Conservation (phyloP, 1,140 invertebrate genomes). For the Drosophila paulistorum region DNA sequence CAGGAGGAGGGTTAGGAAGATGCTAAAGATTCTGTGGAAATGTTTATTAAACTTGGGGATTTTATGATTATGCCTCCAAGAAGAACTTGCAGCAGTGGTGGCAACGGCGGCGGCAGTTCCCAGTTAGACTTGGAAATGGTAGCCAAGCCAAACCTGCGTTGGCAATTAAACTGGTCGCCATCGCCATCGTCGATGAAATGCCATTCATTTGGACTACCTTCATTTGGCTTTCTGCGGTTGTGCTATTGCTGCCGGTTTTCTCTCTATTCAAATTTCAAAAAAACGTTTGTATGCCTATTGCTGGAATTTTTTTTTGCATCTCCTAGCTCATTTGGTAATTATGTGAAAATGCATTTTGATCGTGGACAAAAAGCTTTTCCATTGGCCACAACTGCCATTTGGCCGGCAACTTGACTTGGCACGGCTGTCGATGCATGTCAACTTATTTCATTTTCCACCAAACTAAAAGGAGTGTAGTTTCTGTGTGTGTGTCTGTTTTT, state of each 20-base stretch:
- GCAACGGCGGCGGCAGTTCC: conserved; percentile 30
- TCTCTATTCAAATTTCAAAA: conserved; percentile 72
- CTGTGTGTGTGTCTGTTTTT: conserved; percentile 30
- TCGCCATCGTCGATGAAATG: conserved; percentile 59
- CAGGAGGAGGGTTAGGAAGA: conserved; percentile 33
- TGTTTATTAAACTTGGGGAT: conserved; percentile 79
- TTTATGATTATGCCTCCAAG: conserved; percentile 78
- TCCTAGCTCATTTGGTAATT: conserved; percentile 75
- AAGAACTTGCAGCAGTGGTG: conserved; percentile 30
- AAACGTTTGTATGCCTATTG: conserved; percentile 3
- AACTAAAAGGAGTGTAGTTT: conserved; percentile 50
- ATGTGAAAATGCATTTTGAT: conserved; percentile 78
- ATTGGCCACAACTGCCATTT: conserved; percentile 45
- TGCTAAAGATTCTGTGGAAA: conserved; percentile 80
- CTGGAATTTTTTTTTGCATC: conserved; percentile 54
- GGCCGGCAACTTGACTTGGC: conserved; percentile 21
- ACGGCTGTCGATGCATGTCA: conserved; percentile 74
- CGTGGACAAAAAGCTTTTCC: conserved; percentile 63
- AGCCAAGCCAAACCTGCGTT: conserved; percentile 50
- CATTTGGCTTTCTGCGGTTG: conserved; percentile 12
- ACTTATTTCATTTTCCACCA: conserved; percentile 66
- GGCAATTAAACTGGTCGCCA: conserved; percentile 77
- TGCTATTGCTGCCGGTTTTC: conserved; percentile 33
- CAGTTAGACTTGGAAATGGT: conserved; percentile 9
- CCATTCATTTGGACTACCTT: conserved; percentile 56